Base-by-base conservation (phyloP, 2,113 vertebrate genomes). In the Neoarius graeffei region DNA sequence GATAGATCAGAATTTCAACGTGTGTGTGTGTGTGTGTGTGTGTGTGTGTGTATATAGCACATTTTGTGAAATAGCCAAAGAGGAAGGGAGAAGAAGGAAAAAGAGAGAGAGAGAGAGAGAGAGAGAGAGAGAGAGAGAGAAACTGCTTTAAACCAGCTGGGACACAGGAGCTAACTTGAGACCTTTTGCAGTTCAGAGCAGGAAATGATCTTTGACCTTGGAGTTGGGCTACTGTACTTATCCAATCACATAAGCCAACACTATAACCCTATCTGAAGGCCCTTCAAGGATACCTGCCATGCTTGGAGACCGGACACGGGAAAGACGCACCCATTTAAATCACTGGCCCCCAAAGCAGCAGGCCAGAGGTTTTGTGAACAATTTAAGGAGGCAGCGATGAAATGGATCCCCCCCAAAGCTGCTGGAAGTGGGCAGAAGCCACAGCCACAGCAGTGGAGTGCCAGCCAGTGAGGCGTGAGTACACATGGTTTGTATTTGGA, bases 401-500 rank as follows among this genome's bases (percentile, higher is more conserved):
- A 90, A 92, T 92, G 90, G 91, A 96, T 95, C 94, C 92, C 91
- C 90, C 89, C 88, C 89, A 94, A 81, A 79, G 67, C 87, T 83
- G 74, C 83, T 81, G 86, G 85, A 85, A 90, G 91, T 87, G 89
- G 88, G 86, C 77, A 91, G 91, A 91, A 90, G 90, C 88, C 89
- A 89, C 83, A 91, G 93, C 92, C 90, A 85, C 83, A 91, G 85
- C 66, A 81, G 86, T 57, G 54, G 69, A 42, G 56, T 67, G 52
- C 86, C 85, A 88, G 91, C 83, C 89, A 79, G 91, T 87, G 90
- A 92, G 94, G 92, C 92, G 91, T 87, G 90, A 92, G 91, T 66
- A 94, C 95, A 95, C 94, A 95, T 96, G 95, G 94, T 96, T 95
- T 91, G 87, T 92, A 93, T 95, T 95, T 95, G 90, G 90, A 88